Base-by-base conservation (phyloP, 1,140 invertebrate genomes). In the Leptoteleia sp. region DNA sequence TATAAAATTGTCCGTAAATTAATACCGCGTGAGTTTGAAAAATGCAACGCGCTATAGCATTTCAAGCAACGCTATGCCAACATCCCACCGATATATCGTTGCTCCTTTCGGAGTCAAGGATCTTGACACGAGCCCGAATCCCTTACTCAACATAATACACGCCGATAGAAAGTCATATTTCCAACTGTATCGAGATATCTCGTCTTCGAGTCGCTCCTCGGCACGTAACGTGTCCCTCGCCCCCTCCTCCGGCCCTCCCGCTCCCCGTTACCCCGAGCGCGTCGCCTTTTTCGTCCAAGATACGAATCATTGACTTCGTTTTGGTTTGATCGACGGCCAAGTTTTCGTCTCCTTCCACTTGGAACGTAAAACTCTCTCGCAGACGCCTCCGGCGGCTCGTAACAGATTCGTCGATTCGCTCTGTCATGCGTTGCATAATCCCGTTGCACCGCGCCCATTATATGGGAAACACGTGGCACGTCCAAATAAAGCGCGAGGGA, bases 271-370 rank as follows among this genome's bases (percentile, higher is more conserved):
- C n/a, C n/a, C n/a, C n/a, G n/a, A 3, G 38, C 33, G 1, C 11
- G 8, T 43, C 13, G 12, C 43, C 40, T 59, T 48, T 54, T 47
- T 54, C 33, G 15, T 19, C 33, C 50, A 25, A 43, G 67, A 79
- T 81, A 75, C 70, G 64, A 83, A 81, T 82, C 64, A 79, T 76
- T 82, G 83, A 83, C 79, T 78, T 77, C 15, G 73, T 76, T 76
- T 81, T 57, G 65, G 57, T 81, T 54, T 75, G 76, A 67, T 72
- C 68, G 47, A 72, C 67, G 50, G 75, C 57, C 75, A 67, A 75
- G n/a, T 82, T 78, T n/a, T 70, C 40, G 57, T 33, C 16, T 40
- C 76, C 2, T 65, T 64, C 62, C 64, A 29, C 59, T 43, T 79
- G 29, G 67, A 27, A 64, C 64, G 73, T 48, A 75, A 70, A 76